phyloP scores from a whole-genome alignment of 2,113 vertebrate genomes.

The Dolichallabes microphthalmus region DNA sequence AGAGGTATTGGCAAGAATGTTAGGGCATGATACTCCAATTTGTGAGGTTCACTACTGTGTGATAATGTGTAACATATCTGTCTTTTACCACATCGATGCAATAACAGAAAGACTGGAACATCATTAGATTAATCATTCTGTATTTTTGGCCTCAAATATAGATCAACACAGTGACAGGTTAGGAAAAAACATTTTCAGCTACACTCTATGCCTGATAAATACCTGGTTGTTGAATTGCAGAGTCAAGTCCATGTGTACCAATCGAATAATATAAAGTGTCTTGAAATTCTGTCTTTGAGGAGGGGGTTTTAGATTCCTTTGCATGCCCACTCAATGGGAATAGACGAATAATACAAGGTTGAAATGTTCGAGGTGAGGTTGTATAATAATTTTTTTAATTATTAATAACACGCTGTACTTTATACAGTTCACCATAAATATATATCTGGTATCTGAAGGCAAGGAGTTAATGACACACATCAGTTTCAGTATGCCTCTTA shows the following conservation, averaged over 20 bases:
- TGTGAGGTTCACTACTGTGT: too few relatives aligned
- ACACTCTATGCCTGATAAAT: background rate
- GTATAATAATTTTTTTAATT: background rate
- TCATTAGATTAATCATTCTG: background rate
- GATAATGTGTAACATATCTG: too few relatives aligned
- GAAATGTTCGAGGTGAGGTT: background rate
- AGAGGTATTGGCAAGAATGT: conserved; percentile 76
- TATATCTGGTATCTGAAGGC: background rate
- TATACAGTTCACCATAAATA: background rate
- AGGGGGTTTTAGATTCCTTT: background rate
- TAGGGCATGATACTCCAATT: background rate
- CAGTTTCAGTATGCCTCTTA: background rate
- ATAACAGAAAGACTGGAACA: background rate
- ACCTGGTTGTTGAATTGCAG: background rate
- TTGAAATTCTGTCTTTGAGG: background rate
- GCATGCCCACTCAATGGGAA: background rate
- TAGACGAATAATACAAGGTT: background rate
- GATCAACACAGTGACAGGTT: too few relatives aligned
- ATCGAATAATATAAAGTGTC: background rate
- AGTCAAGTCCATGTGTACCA: too few relatives aligned
- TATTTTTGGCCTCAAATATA: too few relatives aligned
- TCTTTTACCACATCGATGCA: background rate
- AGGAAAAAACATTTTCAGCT: background rate
- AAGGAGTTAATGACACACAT: background rate
- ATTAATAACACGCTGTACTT: background rate